These are phyloP conservation scores for Oceanodroma tethys DNA, from an alignment of 2,113 vertebrate species.

Conservation along the genomic window DNA sequence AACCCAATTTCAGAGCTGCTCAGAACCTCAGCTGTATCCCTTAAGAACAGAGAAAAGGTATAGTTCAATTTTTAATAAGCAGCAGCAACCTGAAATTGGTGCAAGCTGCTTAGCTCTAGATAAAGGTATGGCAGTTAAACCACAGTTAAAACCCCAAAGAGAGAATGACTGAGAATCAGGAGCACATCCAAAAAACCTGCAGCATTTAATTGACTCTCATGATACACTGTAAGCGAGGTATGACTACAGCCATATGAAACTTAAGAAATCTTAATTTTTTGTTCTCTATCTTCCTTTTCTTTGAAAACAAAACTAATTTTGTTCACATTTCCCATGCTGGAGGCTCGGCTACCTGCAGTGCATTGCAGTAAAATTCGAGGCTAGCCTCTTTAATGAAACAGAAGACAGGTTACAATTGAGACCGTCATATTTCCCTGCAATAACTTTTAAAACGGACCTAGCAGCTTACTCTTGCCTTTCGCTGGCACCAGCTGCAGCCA, in stretches of 20 bases:
- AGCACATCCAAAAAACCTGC: background rate
- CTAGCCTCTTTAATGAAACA: background rate
- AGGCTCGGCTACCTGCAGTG: background rate
- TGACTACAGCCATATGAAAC: background rate
- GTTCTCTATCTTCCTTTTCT: background rate
- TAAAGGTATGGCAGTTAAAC: constrained; percentile 41
- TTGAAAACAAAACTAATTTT: background rate
- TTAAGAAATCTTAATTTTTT: background rate
- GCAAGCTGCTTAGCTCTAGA: constrained; percentile 25
- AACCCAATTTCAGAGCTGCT: background rate
- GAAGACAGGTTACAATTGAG: background rate
- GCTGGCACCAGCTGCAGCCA: background rate
- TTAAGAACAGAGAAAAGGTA: constrained; percentile 21
- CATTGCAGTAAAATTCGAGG: background rate
- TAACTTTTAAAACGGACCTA: background rate
- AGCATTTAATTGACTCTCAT: background rate
- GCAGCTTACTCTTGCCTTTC: background rate
- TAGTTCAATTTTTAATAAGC: constrained; percentile 41
- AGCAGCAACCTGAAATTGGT: constrained; percentile 39
- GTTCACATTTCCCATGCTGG: background rate
- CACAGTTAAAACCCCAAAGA: constrained; percentile 39
- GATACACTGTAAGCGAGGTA: background rate
- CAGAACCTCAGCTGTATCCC: constrained; percentile 10
- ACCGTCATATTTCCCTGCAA: background rate
- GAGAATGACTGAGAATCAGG: background rate